These are phyloP conservation scores for Orchestia grillus DNA, from an alignment of 1,140 invertebrate species.

Conservation along the genomic window DNA sequence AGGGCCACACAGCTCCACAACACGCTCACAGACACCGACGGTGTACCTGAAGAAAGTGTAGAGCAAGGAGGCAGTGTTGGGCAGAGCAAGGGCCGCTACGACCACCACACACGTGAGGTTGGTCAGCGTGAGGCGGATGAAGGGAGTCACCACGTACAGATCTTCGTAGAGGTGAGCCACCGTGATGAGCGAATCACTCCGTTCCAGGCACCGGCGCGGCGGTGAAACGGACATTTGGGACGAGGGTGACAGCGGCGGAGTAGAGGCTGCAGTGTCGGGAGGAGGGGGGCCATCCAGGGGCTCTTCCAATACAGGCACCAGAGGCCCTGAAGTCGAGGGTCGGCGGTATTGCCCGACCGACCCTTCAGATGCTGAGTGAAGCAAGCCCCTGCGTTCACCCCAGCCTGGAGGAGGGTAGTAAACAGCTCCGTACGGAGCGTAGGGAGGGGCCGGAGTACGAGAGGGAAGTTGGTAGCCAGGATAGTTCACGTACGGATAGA, in stretches of 20 bases:
- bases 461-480: not conserved
- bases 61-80: slow-evolving; percentile 60
- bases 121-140: slow-evolving; percentile 62
- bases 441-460: not conserved
- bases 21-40: not conserved
- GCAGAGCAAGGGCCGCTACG: slow-evolving; percentile 62
- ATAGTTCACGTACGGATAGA: slow-evolving; percentile 21
- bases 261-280: not conserved
- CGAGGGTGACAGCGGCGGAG: slow-evolving; percentile 6
- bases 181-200: slow-evolving; percentile 60
- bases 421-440: not conserved
- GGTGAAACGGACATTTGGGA: not conserved
- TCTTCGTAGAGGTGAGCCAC: slow-evolving; percentile 65
- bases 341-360: not conserved
- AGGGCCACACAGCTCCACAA: not conserved
- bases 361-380: slow-evolving; percentile 1
- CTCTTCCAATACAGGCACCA: slow-evolving; percentile 35
- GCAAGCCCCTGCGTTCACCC: not conserved
- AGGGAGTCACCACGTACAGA: slow-evolving; percentile 59
- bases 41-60: slow-evolving; percentile 66
- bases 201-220: not conserved
- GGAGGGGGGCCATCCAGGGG: not conserved
- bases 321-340: not conserved
- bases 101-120: slow-evolving; percentile 62
- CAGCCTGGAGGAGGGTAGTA: slow-evolving; percentile 28